These are phyloP conservation scores for Gulo gulo DNA, from an alignment of 2,113 vertebrate species.

Conservation along the genomic window DNA sequence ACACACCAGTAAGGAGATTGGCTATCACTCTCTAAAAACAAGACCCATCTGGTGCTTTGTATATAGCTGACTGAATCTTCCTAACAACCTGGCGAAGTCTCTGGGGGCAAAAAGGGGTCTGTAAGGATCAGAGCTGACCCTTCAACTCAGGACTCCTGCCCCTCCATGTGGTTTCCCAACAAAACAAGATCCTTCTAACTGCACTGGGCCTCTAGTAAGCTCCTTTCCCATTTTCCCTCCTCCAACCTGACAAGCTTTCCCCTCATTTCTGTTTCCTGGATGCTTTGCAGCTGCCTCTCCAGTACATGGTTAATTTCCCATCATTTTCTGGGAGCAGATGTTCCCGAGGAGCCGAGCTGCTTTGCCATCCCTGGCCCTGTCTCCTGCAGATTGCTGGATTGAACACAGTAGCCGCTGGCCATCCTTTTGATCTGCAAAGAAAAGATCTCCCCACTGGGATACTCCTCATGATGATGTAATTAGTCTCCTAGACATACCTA, in stretches of 20 bases:
- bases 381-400: constrained; percentile 56
- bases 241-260: background rate
- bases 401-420: constrained; percentile 62
- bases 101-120: background rate
- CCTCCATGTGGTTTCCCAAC: background rate
- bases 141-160: background rate
- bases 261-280: background rate
- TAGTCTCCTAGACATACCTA: constrained; percentile 36
- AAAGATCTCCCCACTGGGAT: constrained; percentile 63
- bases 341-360: background rate
- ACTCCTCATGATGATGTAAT: constrained; percentile 59
- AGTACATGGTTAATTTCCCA: constrained; percentile 47
- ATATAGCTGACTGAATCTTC: background rate
- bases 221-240: background rate
- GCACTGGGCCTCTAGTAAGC: background rate
- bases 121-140: background rate
- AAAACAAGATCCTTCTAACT: background rate
- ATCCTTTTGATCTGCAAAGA: constrained; percentile 74
- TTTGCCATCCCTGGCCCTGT: background rate
- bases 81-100: background rate
- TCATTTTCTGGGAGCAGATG: constrained; percentile 53
- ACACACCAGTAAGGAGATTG: background rate
- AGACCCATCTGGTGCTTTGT: no score
- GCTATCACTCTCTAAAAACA: background rate
- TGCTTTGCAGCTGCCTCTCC: constrained; percentile 35